phyloP scores from a whole-genome alignment of 2,797 vertebrate genomes.

The Poeciliopsis infans region DNA sequence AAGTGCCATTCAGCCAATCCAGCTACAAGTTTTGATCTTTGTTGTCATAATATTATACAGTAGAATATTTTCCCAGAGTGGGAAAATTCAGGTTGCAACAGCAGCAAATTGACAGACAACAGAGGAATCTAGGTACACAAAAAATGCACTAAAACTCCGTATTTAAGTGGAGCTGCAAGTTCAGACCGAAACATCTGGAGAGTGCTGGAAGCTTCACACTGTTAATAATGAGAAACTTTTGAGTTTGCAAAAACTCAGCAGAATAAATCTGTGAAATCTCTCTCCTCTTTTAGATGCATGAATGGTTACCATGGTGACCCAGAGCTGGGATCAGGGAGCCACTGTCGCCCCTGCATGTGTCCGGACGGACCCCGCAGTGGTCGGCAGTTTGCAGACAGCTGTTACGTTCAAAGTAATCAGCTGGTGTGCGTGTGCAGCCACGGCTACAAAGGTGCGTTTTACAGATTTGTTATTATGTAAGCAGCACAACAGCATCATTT shows the following conservation, averaged over 20 bases:
- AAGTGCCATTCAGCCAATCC: background rate
- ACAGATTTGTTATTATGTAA: slow-evolving; percentile 35
- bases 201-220: background rate
- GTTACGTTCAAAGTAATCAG: slow-evolving; percentile 87
- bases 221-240: background rate
- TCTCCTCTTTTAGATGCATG: slow-evolving; percentile 81
- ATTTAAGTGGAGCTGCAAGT: background rate
- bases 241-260: background rate
- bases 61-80: too few species aligned
- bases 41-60: background rate
- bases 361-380: slow-evolving; percentile 90
- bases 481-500: slow-evolving; percentile 3
- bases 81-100: too few species aligned
- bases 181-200: background rate
- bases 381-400: slow-evolving; percentile 91
- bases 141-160: background rate
- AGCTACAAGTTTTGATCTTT: background rate
- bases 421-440: slow-evolving; percentile 88
- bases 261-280: background rate
- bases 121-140: too few species aligned
- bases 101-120: too few species aligned
- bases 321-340: slow-evolving; percentile 86
- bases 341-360: slow-evolving; percentile 93
- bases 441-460: slow-evolving; percentile 88
- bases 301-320: slow-evolving; percentile 91